These are phyloP conservation scores for Dendrolimus houi DNA, from an alignment of 2,888 invertebrate genomes.

Conservation along the genomic window DNA sequence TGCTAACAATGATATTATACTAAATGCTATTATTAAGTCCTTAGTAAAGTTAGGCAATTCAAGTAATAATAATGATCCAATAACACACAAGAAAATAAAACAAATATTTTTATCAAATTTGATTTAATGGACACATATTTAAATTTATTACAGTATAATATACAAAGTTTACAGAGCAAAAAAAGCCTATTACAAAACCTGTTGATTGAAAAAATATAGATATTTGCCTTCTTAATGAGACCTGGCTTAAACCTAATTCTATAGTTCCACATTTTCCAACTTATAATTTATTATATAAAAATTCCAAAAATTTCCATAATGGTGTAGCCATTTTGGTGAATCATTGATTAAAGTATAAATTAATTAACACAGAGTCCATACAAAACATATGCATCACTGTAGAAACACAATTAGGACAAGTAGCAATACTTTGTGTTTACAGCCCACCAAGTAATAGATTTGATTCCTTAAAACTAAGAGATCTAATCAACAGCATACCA, in stretches of 20 bases:
- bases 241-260: neutral
- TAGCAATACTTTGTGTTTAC: neutral
- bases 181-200: conserved; percentile 2
- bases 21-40: neutral
- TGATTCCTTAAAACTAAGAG: neutral
- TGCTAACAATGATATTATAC: neutral
- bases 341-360: neutral
- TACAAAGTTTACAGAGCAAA: conserved; percentile 3
- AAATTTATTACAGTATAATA: conserved; percentile 3
- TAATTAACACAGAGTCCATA: neutral
- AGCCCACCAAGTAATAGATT: conserved; percentile 1
- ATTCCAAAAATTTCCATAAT: neutral
- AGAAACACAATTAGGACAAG: neutral
- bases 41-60: neutral
- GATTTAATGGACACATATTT: neutral
- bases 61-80: neutral
- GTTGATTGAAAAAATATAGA: neutral
- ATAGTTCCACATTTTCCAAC: neutral
- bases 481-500: neutral
- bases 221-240: neutral
- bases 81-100: neutral
- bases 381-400: neutral
- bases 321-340: neutral
- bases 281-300: neutral
- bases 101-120: neutral